Evolutionary conservation across 30 jellyfish, hydroid and myxozoan species (phyloP), one percentile per base, ranked within the genome.

Genomic region (Morbakka virulenta): DNA sequence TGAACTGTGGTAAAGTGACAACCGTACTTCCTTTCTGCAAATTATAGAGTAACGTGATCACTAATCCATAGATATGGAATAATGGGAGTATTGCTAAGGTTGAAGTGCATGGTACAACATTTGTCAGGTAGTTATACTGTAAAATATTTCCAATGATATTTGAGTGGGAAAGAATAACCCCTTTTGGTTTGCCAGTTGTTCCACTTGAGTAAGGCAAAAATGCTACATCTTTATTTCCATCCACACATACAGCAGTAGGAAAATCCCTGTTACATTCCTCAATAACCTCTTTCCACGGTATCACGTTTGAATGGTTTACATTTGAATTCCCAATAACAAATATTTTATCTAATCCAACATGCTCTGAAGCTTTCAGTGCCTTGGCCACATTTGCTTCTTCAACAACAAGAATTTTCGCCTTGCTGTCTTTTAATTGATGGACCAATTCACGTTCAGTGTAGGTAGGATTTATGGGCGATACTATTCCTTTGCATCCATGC

Each of bases 121-220:
- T 85, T 22, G 53, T 32, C 1, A 26, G 13, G 33, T 31, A 65
- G 29, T 41, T 76, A 47, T 67, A 28, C 50, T 91, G 98, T 49
- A 91, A 30, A 12, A 72, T 62, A 50, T 91, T 84, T 2, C 91
- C 23, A 22, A 81, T 82, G 26, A 91, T 28, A 62, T 79, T 79
- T 25, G 69, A 80, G 61, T 91, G 98, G 0, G 96, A 71, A 25
- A 91, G 87, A 88, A 83, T 81, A 31, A 83, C 98, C 12, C 98
- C 98, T 67, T 91, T 91, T 6, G 98, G 98, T 35, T 62, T 23
- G 2, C 98, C 98, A 9, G 98, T 91, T 13, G 98, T 91, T 0
- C 98, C 98, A 67, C 98, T 91, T 27, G 98, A 91, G 50, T 91
- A 91, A 3, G 94, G 90, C 52, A 83, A 52, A 49, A 77, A 72